These are phyloP conservation scores for Syngnathus rostellatus DNA, from an alignment of 2,797 vertebrate genomes.

Conservation along the genomic window DNA sequence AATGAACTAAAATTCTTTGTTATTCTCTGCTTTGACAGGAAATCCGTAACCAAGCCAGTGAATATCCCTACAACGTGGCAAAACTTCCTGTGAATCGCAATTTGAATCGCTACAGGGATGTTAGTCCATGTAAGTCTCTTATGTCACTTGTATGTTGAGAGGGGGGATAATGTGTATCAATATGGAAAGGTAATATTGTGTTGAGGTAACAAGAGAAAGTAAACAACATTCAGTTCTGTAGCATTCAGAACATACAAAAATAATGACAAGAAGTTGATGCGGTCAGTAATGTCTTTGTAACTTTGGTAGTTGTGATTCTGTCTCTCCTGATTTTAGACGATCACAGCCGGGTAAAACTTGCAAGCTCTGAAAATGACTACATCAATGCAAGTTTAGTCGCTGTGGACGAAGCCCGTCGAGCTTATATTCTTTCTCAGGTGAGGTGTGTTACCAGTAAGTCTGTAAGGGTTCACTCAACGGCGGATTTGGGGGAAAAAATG, in stretches of 20 bases:
- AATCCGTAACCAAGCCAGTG: constrained; percentile 87
- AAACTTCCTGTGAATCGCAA: constrained; percentile 90
- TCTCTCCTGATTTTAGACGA: constrained; percentile 75
- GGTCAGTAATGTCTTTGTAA: background rate
- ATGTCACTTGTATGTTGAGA: background rate
- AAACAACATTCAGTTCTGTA: background rate
- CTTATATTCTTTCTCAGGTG: constrained; percentile 94
- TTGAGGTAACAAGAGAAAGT: background rate
- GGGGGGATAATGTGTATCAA: background rate
- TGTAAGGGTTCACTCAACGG: too few relatives aligned
- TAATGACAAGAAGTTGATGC: background rate
- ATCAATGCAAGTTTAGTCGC: constrained; percentile 92
- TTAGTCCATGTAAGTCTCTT: constrained; percentile 90
- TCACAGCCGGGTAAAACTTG: constrained; percentile 93
- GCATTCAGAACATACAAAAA: background rate
- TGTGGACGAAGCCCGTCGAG: constrained; percentile 86
- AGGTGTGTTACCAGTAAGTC: constrained; percentile 2
- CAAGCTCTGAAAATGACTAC: constrained; percentile 91
- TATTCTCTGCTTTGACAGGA: constrained; percentile 67
- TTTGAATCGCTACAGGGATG: constrained; percentile 97
- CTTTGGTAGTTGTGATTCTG: background rate
- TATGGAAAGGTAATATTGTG: background rate
- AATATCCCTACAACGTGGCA: constrained; percentile 87
- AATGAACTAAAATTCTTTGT: constrained; percentile 19
- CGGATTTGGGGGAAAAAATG: background rate